phyloP scores from a whole-genome alignment of 2,797 vertebrate species.

The Halcyon smyrnensis region DNA sequence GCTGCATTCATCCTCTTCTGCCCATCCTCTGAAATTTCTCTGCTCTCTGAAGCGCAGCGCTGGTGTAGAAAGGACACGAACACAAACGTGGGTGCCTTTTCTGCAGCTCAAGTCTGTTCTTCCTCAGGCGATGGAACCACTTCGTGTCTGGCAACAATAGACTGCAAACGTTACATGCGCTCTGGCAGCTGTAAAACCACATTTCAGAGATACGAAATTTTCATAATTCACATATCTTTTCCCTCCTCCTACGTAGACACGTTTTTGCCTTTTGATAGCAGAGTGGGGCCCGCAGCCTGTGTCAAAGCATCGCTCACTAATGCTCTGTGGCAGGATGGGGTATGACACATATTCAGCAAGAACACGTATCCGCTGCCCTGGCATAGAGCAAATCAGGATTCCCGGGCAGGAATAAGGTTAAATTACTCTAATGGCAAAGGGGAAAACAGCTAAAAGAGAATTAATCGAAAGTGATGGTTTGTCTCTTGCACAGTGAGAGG shows the following conservation, averaged over 20 bases:
- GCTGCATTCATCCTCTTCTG: background rate
- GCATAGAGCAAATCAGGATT: background rate
- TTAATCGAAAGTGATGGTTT: conserved; percentile 27
- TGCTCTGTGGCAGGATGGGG: background rate
- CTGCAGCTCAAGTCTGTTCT: background rate
- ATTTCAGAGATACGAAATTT: background rate
- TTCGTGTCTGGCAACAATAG: background rate
- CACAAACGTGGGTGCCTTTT: background rate
- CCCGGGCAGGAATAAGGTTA: conserved; percentile 15
- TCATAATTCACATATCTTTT: background rate
- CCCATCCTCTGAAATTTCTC: background rate
- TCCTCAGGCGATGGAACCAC: conserved; percentile 24
- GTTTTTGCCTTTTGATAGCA: background rate
- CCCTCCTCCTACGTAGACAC: background rate
- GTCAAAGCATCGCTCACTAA: conserved; percentile 13
- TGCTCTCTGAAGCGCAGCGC: background rate
- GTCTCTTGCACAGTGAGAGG: conserved; percentile 22
- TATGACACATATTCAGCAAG: conserved; percentile 10
- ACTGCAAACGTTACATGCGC: background rate
- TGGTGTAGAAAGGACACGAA: background rate
- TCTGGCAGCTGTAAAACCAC: conserved; percentile 44
- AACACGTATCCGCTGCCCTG: background rate
- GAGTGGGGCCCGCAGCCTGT: background rate
- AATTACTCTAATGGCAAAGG: conserved; percentile 25
- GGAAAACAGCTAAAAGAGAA: background rate